phyloP scores from a whole-genome alignment of 1,140 invertebrate genomes.

The Lamellibrachia luymesi region DNA sequence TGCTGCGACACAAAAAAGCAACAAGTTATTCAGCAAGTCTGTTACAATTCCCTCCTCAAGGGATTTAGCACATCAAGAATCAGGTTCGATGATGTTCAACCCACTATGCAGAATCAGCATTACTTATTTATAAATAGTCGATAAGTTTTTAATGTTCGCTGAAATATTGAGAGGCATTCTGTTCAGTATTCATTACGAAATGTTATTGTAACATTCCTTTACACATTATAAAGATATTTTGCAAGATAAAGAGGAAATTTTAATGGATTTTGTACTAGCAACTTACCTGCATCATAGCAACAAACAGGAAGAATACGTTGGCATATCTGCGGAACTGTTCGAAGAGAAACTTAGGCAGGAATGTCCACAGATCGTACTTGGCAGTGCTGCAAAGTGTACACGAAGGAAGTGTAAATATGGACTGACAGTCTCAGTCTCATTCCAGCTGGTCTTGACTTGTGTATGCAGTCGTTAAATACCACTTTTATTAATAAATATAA shows the following conservation, averaged over 20 bases:
- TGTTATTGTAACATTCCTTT: neutral
- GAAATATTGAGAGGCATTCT: neutral
- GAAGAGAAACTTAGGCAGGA: constrained; percentile 93
- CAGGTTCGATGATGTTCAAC: too few relatives aligned
- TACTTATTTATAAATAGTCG: neutral
- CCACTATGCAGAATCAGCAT: too few relatives aligned
- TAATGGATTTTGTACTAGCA: neutral
- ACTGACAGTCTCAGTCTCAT: too few relatives aligned
- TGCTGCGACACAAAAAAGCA: constrained; percentile 42
- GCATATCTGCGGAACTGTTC: constrained; percentile 98
- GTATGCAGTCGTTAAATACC: too few relatives aligned
- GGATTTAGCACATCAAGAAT: too few relatives aligned
- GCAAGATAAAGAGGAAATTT: neutral
- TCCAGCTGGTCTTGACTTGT: too few relatives aligned
- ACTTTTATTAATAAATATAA: too few relatives aligned
- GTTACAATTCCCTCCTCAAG: neutral
- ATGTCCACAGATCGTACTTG: constrained; percentile 92
- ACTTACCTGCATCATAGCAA: constrained; percentile 70
- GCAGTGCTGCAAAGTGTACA: constrained; percentile 68
- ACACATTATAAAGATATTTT: neutral
- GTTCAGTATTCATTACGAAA: neutral
- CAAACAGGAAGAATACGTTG: constrained; percentile 97
- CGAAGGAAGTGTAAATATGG: too few relatives aligned
- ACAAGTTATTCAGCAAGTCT: neutral
- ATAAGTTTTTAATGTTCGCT: neutral